Percentiles rank a stretch among this genome's conserved stretches.
Conservation (phyloP, 2,888 invertebrate genomes). For the Nomada flava region DNA sequence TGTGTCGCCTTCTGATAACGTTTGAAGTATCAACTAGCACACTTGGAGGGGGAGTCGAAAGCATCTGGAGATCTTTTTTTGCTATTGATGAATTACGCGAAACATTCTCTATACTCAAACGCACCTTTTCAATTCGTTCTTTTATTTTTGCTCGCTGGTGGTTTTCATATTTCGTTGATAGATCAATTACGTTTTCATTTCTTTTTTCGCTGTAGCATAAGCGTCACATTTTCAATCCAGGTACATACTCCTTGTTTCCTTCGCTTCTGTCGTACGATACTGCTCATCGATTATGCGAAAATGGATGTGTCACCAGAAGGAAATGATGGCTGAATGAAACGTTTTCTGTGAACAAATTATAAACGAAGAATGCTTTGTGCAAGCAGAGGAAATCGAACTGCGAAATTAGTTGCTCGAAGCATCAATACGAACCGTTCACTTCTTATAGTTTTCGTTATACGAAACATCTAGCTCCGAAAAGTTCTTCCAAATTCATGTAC, state of each 20-base stretch:
- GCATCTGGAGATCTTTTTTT: neutral
- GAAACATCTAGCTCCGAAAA: no score
- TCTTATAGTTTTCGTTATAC: neutral
- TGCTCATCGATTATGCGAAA: slow-evolving; percentile 29
- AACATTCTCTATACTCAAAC: neutral
- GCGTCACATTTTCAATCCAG: no score
- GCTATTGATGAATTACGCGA: slow-evolving; percentile 4
- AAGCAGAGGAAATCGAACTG: slow-evolving; percentile 25
- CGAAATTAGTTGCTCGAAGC: neutral
- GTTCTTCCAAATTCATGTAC: no score
- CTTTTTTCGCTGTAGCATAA: neutral
- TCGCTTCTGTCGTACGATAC: neutral
- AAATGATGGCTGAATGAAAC: slow-evolving; percentile 15
- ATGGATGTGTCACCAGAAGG: slow-evolving; percentile 25
- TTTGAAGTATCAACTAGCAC: slow-evolving; percentile 38
- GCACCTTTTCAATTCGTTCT: neutral
- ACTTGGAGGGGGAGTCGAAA: neutral
- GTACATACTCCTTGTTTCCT: neutral
- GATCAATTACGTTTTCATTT: neutral
- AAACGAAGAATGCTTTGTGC: slow-evolving; percentile 16
- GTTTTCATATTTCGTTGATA: neutral
- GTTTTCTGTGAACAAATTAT: slow-evolving; percentile 24
- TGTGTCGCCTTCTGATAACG: slow-evolving; percentile 47
- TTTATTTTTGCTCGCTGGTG: no score
- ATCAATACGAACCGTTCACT: neutral